phyloP scores from a whole-genome alignment of 2,113 vertebrate genomes.

The Sylvietta virens region DNA sequence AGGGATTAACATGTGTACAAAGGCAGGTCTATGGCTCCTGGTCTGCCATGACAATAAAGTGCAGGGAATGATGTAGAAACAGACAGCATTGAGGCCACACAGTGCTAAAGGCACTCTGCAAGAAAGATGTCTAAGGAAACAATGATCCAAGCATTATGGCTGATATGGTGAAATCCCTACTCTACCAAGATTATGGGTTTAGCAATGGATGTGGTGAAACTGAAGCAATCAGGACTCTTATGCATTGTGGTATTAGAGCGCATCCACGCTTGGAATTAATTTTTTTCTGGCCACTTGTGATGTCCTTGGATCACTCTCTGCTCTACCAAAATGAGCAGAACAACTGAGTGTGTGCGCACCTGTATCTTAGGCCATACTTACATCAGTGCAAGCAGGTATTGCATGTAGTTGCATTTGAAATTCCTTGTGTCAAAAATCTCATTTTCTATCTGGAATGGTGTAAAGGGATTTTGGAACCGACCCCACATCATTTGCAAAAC shows the following conservation, averaged over 20 bases:
- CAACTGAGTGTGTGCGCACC: not conserved
- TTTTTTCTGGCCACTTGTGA: not conserved
- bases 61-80: not conserved
- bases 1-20: not conserved
- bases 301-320: not conserved
- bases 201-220: not conserved
- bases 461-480: not conserved
- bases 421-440: not conserved
- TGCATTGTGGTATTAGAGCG: accelerated
- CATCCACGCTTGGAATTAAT: not conserved
- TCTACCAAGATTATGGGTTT: not conserved
- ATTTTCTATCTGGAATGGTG: not conserved
- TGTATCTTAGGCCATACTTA: not conserved
- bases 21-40: not conserved
- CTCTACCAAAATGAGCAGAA: not conserved
- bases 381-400: not conserved
- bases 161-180: not conserved
- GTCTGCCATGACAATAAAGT: accelerated
- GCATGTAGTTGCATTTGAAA: not conserved
- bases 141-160: not conserved
- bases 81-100: not conserved
- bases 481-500: not conserved
- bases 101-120: not conserved
- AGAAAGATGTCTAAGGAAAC: not conserved
- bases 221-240: not conserved